Evolutionary conservation across 2,113 vertebrate genomes (phyloP), one percentile per base, ranked within the genome.

Genomic region (Chamaetylas fuelleborni): DNA sequence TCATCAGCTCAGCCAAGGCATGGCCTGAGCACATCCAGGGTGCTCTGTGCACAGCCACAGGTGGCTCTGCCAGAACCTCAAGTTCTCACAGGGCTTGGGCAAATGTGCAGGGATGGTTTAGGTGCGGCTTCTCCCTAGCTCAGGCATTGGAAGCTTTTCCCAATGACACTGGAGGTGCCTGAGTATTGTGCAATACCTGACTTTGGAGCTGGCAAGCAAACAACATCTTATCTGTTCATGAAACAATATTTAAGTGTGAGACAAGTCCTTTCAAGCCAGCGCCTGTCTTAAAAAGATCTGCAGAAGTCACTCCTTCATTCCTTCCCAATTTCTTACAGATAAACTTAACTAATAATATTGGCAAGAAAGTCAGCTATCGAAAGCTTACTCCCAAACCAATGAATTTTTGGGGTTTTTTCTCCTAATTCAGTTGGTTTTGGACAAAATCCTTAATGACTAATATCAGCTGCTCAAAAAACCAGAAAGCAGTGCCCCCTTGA

Each of bases 301-400:
- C 64, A 86, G 54, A 86, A 92, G 71, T 91, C 71, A 77, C 58
- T 80, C 81, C 95, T 85, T 88, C 71, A 66, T 73, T 94, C 69
- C 42, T 78, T 93, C 76, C 86, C 60, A 25, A 6, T 80, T 89
- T 82, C 86, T 85, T 86, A 57, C 62, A 73, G 42, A 73, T 25
- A 90, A 82, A 71, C 72, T 72, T 90, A 93, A 81, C 56, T 33
- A 69, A 66, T 40, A 12, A 72, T 79, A 82, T 62, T 66, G 54
- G 24, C 11, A 65, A 65, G 57, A 77, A 91, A 85, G 57, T 48
- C 58, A 91, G 50, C 31, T 66, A 67, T 53, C 33, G 67, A 84
- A 92, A 91, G 26, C 31, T 73, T 78, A 57, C 22, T 47, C 23
- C 25, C 6, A 83, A 80, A 22, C 15, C 8, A 86, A n/a, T 4